Base-by-base conservation (phyloP, 2,797 vertebrate genomes). In the Cossypha caffra region DNA sequence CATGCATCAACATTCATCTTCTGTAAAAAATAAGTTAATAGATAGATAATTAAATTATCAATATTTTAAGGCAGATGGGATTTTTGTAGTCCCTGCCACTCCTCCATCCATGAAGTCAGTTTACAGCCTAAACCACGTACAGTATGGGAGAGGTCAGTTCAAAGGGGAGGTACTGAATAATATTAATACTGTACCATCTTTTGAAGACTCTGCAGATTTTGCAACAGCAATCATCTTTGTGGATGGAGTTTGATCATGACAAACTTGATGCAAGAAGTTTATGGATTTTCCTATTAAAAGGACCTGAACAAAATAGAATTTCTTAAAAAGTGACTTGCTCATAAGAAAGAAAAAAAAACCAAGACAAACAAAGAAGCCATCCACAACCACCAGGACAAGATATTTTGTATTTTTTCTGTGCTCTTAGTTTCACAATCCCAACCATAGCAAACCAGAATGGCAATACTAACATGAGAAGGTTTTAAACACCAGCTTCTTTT, bases 181-280 rank as follows among this genome's bases (percentile, higher is more conserved):
- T 29, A 45, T 17, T 33, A 55, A 91, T 63, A 96, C 45, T 93
- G 16, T 97, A 99, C 99, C 99, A 14, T 99, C 99, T 98, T 98
- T 99, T 29, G 98, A 98, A 5, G 99, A 98, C 89, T 99, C 99
- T 17, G 98, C 86, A 57, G 99, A 98, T 95, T 98, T 99, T 54
- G 98, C 98, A 28, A 98, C 98, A 7, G 98, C 96, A 51, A 98
- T 99, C 98, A 99, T 98, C 97, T 99, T 99, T 37, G 99, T 98
- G 5, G 99, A 98, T 5, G 99, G 98, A 4, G 98, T 99, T 83
- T 99, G 98, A 97, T 99, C 99, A 2, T 99, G 99, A 95, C 99
- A 99, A 84, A 99, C 99, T 94, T 99, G 99, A 97, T 99, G 99
- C 95, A 99, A 98, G 97, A 99, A 99, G 98, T 99, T 99, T 86